Percentiles rank a stretch among this genome's conserved stretches.
These are phyloP conservation scores for Drosophila truncata DNA, from an alignment of 1,140 invertebrate genomes.

Conservation along the genomic window DNA sequence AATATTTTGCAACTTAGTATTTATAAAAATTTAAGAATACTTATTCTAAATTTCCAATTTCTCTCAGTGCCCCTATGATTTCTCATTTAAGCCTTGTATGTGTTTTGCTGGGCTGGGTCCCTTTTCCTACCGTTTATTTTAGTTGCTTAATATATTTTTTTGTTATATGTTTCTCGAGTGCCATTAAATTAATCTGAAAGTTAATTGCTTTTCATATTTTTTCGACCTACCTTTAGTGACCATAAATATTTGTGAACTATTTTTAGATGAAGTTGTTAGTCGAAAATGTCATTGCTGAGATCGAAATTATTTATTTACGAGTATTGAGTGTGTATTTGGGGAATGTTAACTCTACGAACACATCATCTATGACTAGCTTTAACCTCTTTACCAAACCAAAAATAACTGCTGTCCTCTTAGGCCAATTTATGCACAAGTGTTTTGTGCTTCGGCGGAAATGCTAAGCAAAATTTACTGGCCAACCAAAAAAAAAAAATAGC, in stretches of 20 bases:
- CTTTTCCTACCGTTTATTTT: constrained; percentile 58
- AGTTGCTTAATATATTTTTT: constrained; percentile 80
- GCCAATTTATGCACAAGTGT: constrained; percentile 70
- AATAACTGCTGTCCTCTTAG: constrained; percentile 61
- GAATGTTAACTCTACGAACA: background rate
- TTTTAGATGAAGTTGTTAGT: constrained; percentile 63
- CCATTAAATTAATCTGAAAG: constrained; percentile 78
- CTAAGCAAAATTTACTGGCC: constrained; percentile 48
- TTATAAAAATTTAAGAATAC: background rate
- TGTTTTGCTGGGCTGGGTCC: constrained; percentile 15
- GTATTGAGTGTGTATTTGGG: background rate
- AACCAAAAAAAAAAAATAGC: constrained; percentile 5
- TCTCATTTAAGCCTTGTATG: constrained; percentile 23
- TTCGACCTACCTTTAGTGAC: constrained; percentile 19
- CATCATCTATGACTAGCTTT: constrained; percentile 9
- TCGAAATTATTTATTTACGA: constrained; percentile 3
- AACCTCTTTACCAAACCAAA: constrained; percentile 21
- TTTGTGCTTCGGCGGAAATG: constrained; percentile 49
- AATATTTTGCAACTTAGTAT: too few relatives aligned
- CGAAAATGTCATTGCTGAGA: constrained; percentile 56
- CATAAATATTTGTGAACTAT: constrained; percentile 69
- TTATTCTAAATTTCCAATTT: background rate
- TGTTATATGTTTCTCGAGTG: constrained; percentile 74
- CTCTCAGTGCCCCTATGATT: constrained; percentile 16
- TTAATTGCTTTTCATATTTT: constrained; percentile 75